A percentile compares a stretch with the other conserved stretches of the same genome.
Evolutionary conservation across 2,888 invertebrate species (phyloP).

Genomic region (Lissonota sp.): DNA sequence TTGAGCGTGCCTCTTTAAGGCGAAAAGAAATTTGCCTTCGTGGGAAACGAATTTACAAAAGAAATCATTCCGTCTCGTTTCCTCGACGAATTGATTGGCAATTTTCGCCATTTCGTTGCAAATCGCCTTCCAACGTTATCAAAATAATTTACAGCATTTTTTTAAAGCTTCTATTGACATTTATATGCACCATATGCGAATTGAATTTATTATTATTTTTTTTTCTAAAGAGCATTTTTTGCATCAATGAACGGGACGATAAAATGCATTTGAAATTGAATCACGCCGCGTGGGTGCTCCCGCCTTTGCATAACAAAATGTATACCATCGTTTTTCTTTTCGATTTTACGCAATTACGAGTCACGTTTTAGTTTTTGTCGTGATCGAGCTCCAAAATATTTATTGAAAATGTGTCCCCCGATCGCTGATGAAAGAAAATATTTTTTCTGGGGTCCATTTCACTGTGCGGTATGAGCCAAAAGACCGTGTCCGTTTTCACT

Average conservation of each 20-base stretch:
- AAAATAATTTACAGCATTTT: too few relatives aligned
- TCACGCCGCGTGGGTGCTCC: slow-evolving; percentile 10
- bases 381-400: background rate
- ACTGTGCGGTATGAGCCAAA: background rate
- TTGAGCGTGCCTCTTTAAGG: background rate
- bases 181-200: too few relatives aligned
- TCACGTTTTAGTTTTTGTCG: slow-evolving; percentile 12
- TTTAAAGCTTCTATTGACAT: too few relatives aligned
- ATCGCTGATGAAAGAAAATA: background rate
- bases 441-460: background rate
- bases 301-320: slow-evolving; percentile 25
- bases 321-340: slow-evolving; percentile 16
- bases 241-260: slow-evolving; percentile 24
- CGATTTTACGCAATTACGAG: slow-evolving; percentile 11
- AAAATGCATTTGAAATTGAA: slow-evolving; percentile 67
- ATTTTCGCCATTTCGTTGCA: too few relatives aligned
- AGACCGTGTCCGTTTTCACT: slow-evolving; percentile 37
- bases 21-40: background rate
- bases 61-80: too few relatives aligned
- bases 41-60: too few relatives aligned
- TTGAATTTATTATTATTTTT: too few relatives aligned
- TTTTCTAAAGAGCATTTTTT: too few relatives aligned
- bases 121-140: too few relatives aligned
- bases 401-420: background rate
- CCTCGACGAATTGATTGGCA: too few relatives aligned